Conservation (phyloP, 2,113 vertebrate species). For the Illadopsis cleaveri region DNA sequence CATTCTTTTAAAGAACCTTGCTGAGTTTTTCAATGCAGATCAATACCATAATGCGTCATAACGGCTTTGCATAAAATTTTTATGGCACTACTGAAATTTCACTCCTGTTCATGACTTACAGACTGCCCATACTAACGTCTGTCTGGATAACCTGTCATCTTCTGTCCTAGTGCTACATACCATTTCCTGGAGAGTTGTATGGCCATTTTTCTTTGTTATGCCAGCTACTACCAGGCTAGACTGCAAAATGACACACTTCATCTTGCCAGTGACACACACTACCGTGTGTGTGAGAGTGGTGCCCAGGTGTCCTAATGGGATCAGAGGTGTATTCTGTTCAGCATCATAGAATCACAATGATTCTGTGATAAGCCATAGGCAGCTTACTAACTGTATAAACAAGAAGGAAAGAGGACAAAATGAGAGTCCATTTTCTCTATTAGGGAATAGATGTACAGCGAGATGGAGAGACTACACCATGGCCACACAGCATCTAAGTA, state of each 20-base stretch:
- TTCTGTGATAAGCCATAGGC: not conserved
- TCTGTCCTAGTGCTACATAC: not conserved
- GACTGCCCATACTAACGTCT: not conserved
- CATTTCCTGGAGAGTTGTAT: not conserved
- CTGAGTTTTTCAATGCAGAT: not conserved
- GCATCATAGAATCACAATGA: not conserved
- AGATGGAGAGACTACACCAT: not conserved
- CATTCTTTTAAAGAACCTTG: not conserved
- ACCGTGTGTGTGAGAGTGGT: not conserved
- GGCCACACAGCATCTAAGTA: not conserved
- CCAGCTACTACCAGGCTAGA: not conserved
- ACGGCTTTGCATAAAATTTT: not conserved
- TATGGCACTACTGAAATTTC: not conserved
- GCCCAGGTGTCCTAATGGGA: not conserved
- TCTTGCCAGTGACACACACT: not conserved
- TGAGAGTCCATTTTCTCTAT: not conserved
- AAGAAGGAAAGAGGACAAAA: not conserved
- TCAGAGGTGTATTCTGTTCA: constrained; percentile 4
- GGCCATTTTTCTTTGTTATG: constrained; percentile 14
- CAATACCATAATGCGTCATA: not conserved
- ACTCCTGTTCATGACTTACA: not conserved
- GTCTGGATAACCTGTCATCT: not conserved
- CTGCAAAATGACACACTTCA: not conserved
- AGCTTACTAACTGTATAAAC: not conserved
- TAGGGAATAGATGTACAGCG: not conserved